phyloP scores from a whole-genome alignment of 2,113 vertebrate genomes.

The Spea multiplicata region DNA sequence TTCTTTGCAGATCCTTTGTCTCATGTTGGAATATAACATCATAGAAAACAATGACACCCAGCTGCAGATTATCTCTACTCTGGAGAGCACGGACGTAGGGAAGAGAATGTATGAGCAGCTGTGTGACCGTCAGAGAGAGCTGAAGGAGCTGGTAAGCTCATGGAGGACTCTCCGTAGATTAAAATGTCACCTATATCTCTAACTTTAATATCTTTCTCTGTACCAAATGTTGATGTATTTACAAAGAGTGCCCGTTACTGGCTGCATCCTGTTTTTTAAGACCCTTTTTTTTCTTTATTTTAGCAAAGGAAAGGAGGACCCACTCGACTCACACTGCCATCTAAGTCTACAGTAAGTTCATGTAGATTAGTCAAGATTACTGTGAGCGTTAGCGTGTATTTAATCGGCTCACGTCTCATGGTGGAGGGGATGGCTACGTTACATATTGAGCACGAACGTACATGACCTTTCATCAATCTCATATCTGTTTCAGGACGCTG shows the following conservation, averaged over 20 bases:
- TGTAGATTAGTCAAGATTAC: constrained; percentile 38
- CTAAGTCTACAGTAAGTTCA: constrained; percentile 94
- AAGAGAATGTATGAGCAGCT: constrained; percentile 98
- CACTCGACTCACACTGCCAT: constrained; percentile 93
- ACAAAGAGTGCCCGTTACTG: too few species aligned
- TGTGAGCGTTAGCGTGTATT: too few species aligned
- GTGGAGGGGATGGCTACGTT: too few species aligned
- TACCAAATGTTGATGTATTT: too few species aligned
- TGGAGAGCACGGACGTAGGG: constrained; percentile 94
- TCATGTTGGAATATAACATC: constrained; percentile 99
- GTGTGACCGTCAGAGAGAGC: constrained; percentile 92
- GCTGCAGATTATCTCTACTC: constrained; percentile 97
- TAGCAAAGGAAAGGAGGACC: constrained; percentile 99
- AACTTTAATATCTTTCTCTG: too few species aligned
- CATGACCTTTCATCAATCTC: too few species aligned
- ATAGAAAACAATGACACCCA: constrained; percentile 98
- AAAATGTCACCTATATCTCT: too few species aligned
- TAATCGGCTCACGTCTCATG: too few species aligned
- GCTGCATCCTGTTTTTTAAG: neutral
- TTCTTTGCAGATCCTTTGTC: constrained; percentile 82
- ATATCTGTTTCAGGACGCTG: constrained; percentile 78
- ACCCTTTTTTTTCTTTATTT: constrained; percentile 43
- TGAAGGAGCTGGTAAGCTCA: constrained; percentile 92
- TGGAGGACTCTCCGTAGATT: too few species aligned
- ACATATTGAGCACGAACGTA: too few species aligned